phyloP scores from a whole-genome alignment of 2,797 vertebrate genomes.

The Falco novaeseelandiae region DNA sequence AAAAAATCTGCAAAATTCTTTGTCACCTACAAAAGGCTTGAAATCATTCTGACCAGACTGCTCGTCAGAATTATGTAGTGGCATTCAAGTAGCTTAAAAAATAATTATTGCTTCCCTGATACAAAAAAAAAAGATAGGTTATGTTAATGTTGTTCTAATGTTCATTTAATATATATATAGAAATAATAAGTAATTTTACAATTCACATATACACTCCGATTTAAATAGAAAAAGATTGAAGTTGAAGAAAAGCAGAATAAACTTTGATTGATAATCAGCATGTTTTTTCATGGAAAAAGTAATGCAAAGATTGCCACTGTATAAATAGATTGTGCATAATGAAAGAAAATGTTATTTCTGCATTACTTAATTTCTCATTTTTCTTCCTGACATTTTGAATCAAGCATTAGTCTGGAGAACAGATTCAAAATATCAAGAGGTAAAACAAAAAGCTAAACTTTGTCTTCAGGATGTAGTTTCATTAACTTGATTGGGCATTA shows the following conservation, averaged over 20 bases:
- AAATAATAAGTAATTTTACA: not conserved
- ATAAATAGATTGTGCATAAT: constrained; percentile 5
- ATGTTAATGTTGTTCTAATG: not conserved
- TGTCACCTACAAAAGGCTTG: not conserved
- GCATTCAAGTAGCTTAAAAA: not conserved
- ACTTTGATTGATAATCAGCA: not conserved
- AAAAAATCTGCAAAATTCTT: not conserved
- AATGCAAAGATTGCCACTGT: not conserved
- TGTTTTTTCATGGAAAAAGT: not conserved
- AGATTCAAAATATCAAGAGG: constrained; percentile 40
- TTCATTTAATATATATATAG: not conserved
- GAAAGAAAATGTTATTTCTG: constrained; percentile 33
- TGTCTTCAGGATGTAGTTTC: constrained; percentile 39
- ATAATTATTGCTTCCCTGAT: not conserved
- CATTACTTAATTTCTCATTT: constrained; percentile 44
- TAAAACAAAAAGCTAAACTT: constrained; percentile 58
- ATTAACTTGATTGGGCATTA: constrained; percentile 58
- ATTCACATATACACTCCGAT: not conserved
- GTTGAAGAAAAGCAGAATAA: not conserved
- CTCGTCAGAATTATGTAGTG: not conserved
- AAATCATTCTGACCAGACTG: not conserved
- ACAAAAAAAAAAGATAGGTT: not conserved
- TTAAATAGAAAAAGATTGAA: not conserved
- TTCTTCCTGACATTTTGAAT: constrained; percentile 59
- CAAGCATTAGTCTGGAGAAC: not conserved